Conservation (phyloP, 2,888 invertebrate genomes). For the Diarsia brunnea region DNA sequence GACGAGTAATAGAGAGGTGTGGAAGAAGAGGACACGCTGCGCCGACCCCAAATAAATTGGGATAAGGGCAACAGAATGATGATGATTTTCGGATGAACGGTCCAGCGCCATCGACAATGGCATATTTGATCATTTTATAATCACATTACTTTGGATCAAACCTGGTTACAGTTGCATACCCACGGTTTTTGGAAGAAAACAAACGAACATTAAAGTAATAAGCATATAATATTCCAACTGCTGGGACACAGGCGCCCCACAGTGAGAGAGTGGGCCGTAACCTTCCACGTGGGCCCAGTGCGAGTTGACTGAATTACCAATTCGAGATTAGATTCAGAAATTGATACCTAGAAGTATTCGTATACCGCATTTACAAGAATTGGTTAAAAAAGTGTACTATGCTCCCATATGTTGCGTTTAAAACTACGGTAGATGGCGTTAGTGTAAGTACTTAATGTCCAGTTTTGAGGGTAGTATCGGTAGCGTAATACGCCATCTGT, state of each 20-base stretch:
- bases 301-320: neutral
- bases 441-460: slow-evolving; percentile 1
- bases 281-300: neutral
- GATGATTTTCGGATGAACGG: too few species aligned
- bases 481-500: slow-evolving; percentile 32
- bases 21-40: too few species aligned
- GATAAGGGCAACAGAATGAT: too few species aligned
- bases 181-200: neutral
- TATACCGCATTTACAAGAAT: neutral
- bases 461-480: slow-evolving; percentile 18
- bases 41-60: too few species aligned
- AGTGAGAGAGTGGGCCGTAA: neutral
- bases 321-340: neutral
- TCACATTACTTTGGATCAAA: neutral
- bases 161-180: neutral
- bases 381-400: too few species aligned
- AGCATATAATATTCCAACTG: neutral
- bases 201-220: neutral
- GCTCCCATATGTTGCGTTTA: slow-evolving; percentile 9
- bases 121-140: neutral
- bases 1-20: too few species aligned
- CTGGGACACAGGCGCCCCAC: neutral
- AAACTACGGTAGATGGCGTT: slow-evolving; percentile 32
- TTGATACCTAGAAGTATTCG: neutral
- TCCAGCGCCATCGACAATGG: neutral